Evolutionary conservation across 2,888 invertebrate species (phyloP), one percentile per base, ranked within the genome.

Genomic region (Lomographa bimaculata): DNA sequence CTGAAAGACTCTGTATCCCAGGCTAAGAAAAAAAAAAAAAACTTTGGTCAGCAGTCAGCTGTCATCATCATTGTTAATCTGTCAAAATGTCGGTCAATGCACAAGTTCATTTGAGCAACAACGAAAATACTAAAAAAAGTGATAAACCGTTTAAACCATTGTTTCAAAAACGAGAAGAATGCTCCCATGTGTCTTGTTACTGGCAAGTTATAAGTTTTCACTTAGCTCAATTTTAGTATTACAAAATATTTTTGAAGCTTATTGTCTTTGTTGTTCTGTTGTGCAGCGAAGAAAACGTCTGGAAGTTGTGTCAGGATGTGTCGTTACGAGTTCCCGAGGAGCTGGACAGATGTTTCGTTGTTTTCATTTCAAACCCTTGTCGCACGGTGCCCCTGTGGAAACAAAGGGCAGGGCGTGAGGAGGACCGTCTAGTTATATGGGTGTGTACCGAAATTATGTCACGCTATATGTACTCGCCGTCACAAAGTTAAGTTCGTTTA

Each of bases 391-490:
- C 97, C 42, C 84, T 98, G 53, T 98, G 97, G 97, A 93, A 94
- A 79, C 97, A 98, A 90, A 93, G 94, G 82, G 94, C 96, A 62
- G 96, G 97, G 63, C 94, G 94, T 68, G 94, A 95, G 67, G 95
- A 96, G 63, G 96, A 97, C 78, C 94, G 94, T 73, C 91, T 97
- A 60, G 96, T 97, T 57, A 93, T 97, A 84, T 98, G 97, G 97
- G 97, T 97, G 91, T 91, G 91, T 89, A 72, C 65, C 38, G 8
- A 57, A 25, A 64, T 51, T 54, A 57, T 62, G 62, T 60, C 71
- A 66, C 57, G 58, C 56, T 58, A 61, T 49, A 44, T 21, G 9
- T 29, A 40, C 21, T 27, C 39, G 38, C 14, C 5, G 19, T 32
- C 27, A 21, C 8, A 23, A 24, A 24, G 8, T 7, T 24, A 30